These are phyloP conservation scores for Phyllostomus discolor DNA, from an alignment of 2,113 vertebrate genomes.

Conservation along the genomic window DNA sequence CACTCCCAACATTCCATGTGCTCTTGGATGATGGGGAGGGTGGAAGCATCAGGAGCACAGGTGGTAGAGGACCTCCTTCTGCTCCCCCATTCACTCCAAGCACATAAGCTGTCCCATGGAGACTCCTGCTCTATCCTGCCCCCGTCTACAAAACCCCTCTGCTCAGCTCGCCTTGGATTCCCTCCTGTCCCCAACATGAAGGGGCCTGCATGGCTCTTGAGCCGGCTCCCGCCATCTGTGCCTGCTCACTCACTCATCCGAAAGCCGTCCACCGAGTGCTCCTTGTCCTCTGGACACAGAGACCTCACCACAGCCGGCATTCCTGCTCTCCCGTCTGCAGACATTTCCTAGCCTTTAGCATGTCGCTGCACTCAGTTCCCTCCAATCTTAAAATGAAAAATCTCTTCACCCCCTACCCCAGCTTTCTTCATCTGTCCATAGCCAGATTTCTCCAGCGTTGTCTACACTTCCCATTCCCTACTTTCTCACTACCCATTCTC, in stretches of 20 bases:
- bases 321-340: background rate
- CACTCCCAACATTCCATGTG: accelerated
- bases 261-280: accelerated
- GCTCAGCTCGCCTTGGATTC: background rate
- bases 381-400: background rate
- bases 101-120: background rate
- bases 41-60: accelerated
- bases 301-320: background rate
- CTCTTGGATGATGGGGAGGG: background rate
- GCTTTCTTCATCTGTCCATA: background rate
- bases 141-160: background rate
- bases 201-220: background rate
- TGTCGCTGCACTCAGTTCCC: background rate
- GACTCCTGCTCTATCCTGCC: background rate
- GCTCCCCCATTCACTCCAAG: background rate
- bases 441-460: background rate
- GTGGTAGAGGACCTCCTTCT: background rate
- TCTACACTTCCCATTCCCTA: background rate
- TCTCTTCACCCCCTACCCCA: background rate
- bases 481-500: background rate
- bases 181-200: accelerated
- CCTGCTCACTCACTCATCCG: background rate
- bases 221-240: background rate
- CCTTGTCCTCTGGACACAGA: background rate
- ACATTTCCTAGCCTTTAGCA: background rate